Base-by-base conservation (phyloP, 2,113 vertebrate species). In the Ariopsis seemanni region DNA sequence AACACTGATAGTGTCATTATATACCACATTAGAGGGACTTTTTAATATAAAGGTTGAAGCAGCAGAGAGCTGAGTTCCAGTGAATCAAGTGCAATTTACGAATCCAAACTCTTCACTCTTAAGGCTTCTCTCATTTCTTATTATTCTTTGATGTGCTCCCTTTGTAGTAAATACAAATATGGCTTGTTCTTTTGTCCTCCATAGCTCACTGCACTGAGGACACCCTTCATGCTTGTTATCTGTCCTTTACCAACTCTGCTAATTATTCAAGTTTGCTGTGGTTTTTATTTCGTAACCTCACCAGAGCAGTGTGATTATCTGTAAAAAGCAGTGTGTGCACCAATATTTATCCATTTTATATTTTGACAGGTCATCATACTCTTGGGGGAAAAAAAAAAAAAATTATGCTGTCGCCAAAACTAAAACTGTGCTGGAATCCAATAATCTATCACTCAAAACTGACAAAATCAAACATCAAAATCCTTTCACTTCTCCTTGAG, bases 11-110 rank as follows among this genome's bases (percentile, higher is more conserved):
- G 86, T 85, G 90, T 89, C 88, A 88, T 88, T 90, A 89, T 90
- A 85, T 85, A 87, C n/a, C 82, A 91, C 88, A 82, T 91, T 89
- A 52, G 72, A 88, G 82, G 88, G 85, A 82, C 83, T 78, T 90
- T 89, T 89, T 89, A 88, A 86, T 60, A 69, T 65, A 82, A 84
- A 88, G 62, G 62, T 88, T 90, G 60, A 30, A 30, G 30, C 82
- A 88, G 75, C 74, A 81, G 71, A 81, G 22, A 87, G 87, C 85
- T 90, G 82, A 85, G 86, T 84, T 85, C 25, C 74, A 87, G 83
- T 79, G 85, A 80, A 87, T 87, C 65, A 85, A 91, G 90, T 90
- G 86, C 87, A 84, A 89, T 90, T 92, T 88, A 91, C 84, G 87
- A 91, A 91, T 90, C 91, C 86, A 74, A 63, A 88, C 88, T 88